Conservation (phyloP, 2,888 invertebrate species). For the Stenchaetothrips biformis region DNA sequence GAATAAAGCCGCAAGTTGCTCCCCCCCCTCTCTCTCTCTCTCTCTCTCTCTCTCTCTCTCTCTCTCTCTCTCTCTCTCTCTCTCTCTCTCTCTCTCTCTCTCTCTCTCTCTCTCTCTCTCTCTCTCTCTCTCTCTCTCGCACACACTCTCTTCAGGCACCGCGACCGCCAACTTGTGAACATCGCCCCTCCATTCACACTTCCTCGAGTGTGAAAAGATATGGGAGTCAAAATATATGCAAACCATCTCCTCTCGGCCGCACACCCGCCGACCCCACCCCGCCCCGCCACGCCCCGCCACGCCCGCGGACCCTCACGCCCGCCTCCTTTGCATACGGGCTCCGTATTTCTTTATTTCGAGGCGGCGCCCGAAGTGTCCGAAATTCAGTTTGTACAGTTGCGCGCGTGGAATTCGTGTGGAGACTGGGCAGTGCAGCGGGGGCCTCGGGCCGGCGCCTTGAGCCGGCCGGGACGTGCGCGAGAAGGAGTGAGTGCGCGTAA, state of each 20-base stretch:
- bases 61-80: not conserved
- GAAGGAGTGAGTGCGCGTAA: too few relatives aligned
- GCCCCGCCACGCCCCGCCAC: not conserved
- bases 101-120: not conserved
- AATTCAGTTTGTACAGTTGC: slow-evolving; percentile 19
- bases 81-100: too few relatives aligned
- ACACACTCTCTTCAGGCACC: not conserved
- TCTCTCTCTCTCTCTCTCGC: not conserved
- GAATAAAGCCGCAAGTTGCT: too few relatives aligned
- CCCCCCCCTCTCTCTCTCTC: not conserved
- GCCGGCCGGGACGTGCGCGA: not conserved
- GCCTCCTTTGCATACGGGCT: slow-evolving; percentile 20
- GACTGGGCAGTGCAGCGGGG: not conserved
- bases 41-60: not conserved
- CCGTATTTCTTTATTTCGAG: slow-evolving; percentile 21
- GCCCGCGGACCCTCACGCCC: not conserved
- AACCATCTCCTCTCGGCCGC: slow-evolving; percentile 14
- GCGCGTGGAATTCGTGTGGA: not conserved
- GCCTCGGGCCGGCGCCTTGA: not conserved
- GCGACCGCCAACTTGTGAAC: slow-evolving; percentile 14
- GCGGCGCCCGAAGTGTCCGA: slow-evolving; percentile 16
- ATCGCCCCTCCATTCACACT: slow-evolving; percentile 17
- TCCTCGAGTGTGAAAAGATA: slow-evolving; percentile 24
- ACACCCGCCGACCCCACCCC: not conserved
- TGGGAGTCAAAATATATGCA: slow-evolving; percentile 25